phyloP scores from a whole-genome alignment of 2,113 vertebrate genomes.

The Casuarius casuarius region DNA sequence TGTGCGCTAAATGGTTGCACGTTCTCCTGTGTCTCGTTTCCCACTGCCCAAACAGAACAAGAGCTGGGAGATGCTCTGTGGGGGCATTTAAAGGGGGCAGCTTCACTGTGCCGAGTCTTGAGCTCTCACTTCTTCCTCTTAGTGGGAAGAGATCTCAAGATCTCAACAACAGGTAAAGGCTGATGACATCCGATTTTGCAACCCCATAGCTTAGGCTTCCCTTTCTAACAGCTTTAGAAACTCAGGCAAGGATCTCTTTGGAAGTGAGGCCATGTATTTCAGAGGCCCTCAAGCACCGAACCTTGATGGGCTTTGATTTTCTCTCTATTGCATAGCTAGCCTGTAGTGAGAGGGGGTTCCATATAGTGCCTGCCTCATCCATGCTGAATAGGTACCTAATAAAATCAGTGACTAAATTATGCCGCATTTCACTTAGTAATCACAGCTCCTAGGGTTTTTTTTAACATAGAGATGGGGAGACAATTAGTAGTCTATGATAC shows the following conservation, averaged over 20 bases:
- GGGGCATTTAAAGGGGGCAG: neutral
- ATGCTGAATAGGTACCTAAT: neutral
- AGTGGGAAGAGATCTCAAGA: neutral
- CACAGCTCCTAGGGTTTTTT: neutral
- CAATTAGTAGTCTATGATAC: neutral
- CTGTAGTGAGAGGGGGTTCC: neutral
- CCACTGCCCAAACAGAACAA: neutral
- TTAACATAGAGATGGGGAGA: neutral
- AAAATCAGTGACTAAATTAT: neutral
- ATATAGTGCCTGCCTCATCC: neutral
- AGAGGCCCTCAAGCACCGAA: neutral
- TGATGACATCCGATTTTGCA: neutral
- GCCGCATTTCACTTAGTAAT: neutral
- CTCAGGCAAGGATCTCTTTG: neutral
- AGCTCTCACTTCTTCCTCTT: neutral
- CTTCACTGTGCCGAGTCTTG: neutral
- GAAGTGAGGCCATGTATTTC: neutral
- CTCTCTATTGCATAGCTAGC: neutral
- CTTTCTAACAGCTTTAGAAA: neutral
- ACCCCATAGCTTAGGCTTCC: neutral
- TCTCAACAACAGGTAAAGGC: neutral
- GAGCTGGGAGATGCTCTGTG: neutral
- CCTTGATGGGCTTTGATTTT: neutral
- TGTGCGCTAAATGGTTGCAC: accelerated
- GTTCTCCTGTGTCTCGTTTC: neutral